These are phyloP conservation scores for Listronotus bonariensis DNA, from an alignment of 1,140 invertebrate species.

Conservation along the genomic window DNA sequence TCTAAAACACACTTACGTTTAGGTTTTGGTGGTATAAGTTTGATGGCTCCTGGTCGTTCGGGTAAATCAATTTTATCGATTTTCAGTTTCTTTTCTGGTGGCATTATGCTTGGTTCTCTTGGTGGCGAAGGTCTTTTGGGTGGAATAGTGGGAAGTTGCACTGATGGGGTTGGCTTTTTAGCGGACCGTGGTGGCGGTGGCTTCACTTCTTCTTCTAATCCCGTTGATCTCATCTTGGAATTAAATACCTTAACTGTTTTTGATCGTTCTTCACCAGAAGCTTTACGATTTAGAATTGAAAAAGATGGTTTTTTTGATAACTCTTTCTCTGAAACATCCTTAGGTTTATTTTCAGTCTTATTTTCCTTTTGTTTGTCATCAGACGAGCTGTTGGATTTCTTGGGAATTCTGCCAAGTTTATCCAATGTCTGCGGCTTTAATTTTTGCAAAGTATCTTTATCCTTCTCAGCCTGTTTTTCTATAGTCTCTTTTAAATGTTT, in stretches of 20 bases:
- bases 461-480: conserved; percentile 65
- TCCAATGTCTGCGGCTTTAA: conserved; percentile 66
- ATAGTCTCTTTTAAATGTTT: conserved; percentile 56
- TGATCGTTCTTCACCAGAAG: conserved; percentile 64
- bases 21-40: conserved; percentile 83
- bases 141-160: conserved; percentile 56
- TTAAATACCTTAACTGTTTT: conserved; percentile 89
- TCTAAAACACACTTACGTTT: conserved; percentile 75
- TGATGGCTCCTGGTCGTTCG: conserved; percentile 78
- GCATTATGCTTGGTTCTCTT: conserved; percentile 54
- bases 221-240: conserved; percentile 85
- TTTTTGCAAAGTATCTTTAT: conserved; percentile 70
- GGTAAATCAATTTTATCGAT: conserved; percentile 51
- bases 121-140: conserved; percentile 70
- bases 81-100: conserved; percentile 74
- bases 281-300: conserved; percentile 77
- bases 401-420: conserved; percentile 78
- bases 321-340: conserved; percentile 55
- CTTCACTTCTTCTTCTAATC: conserved; percentile 80
- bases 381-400: conserved; percentile 58
- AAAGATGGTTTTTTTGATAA: conserved; percentile 75
- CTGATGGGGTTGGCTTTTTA: conserved; percentile 65
- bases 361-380: conserved; percentile 50
- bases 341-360: conserved; percentile 56
- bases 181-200: conserved; percentile 70